Evolutionary conservation across 2,113 vertebrate genomes (phyloP).

Genomic region (Sciurus niger): DNA sequence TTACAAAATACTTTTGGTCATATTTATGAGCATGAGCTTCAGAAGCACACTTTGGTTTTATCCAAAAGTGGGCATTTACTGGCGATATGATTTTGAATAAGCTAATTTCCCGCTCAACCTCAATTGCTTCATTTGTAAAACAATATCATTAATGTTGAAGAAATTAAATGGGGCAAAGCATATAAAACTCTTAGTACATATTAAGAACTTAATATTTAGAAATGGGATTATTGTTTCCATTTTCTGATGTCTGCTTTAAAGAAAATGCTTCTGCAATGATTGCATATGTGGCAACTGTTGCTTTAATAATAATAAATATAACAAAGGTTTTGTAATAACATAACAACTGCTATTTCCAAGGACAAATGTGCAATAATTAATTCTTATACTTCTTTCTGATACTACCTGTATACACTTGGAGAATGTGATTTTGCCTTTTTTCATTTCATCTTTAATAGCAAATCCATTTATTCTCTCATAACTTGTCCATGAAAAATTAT

Average conservation of each 20-base stretch:
- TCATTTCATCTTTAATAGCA: not conserved
- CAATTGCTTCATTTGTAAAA: not conserved
- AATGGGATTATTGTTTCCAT: not conserved
- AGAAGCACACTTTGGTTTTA: not conserved
- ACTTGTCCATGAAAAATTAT: not conserved
- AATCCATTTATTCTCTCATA: not conserved
- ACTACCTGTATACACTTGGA: not conserved
- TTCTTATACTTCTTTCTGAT: not conserved
- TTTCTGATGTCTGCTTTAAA: not conserved
- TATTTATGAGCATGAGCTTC: not conserved
- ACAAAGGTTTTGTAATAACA: not conserved
- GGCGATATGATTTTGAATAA: not conserved
- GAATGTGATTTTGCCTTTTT: not conserved
- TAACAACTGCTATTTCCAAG: conserved; percentile 7
- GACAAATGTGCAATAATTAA: not conserved
- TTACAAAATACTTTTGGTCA: not conserved
- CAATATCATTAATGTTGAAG: not conserved
- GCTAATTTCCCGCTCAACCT: not conserved
- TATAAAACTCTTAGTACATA: not conserved
- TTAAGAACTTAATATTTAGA: not conserved
- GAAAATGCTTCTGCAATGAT: not conserved
- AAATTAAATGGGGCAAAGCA: not conserved
- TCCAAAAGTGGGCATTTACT: not conserved
- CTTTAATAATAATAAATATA: not conserved
- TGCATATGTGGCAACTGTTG: not conserved